Percentiles rank a stretch among this genome's conserved stretches.
Conservation (phyloP, 2,888 invertebrate genomes). For the Euphydryas editha region DNA sequence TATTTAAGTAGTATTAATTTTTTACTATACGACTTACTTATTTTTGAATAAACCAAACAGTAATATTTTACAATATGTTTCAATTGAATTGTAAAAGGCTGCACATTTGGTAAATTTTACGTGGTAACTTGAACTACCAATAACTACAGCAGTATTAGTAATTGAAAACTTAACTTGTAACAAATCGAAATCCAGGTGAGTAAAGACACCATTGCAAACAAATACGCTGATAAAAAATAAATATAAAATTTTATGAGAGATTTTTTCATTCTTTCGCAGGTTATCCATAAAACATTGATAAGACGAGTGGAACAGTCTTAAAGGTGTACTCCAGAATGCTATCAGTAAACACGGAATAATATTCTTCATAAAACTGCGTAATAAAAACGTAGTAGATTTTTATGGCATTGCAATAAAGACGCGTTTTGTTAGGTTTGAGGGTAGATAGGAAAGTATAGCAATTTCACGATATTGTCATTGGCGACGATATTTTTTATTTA, state of each 20-base stretch:
- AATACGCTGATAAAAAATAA: slow-evolving; percentile 3
- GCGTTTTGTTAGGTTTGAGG: slow-evolving; percentile 9
- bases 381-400: slow-evolving; percentile 65
- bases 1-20: slow-evolving; percentile 6
- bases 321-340: slow-evolving; percentile 56
- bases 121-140: no score
- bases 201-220: not conserved
- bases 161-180: no score
- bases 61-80: no score
- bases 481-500: not conserved
- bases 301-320: slow-evolving; percentile 31
- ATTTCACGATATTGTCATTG: not conserved
- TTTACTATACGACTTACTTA: no score
- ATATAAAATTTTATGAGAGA: slow-evolving; percentile 3
- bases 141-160: no score
- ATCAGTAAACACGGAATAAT: slow-evolving; percentile 72
- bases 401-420: slow-evolving; percentile 61
- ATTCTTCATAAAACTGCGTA: slow-evolving; percentile 55
- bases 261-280: slow-evolving; percentile 12
- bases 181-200: not conserved
- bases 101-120: no score
- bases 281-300: slow-evolving; percentile 32
- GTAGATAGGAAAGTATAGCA: not conserved
- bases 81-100: no score
- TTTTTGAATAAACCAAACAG: no score